Base-by-base conservation (phyloP, 2,797 vertebrate species). In the Rhinophrynus dorsalis region DNA sequence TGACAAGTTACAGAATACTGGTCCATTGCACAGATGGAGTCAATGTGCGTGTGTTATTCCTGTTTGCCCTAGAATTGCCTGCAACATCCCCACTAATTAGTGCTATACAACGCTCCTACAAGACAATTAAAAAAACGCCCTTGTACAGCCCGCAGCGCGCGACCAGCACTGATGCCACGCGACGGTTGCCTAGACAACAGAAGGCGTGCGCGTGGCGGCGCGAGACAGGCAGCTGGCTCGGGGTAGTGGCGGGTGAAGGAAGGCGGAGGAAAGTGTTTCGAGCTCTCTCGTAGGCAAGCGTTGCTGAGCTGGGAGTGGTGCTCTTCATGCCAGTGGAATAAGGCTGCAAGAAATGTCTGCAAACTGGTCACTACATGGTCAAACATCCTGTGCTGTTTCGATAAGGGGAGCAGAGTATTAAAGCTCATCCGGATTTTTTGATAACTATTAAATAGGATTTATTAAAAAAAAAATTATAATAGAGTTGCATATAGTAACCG, bases 121-220 rank as follows among this genome's bases (percentile, higher is more conserved):
- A 29, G 3, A 37, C 21, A 6, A 23, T 12, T 12, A 30, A 7
- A n/a, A n/a, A 21, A n/a, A 12, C 17, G 1, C 0, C 26, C 2
- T 1, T 2, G 52, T 11, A 4, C 24, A 20, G 59, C 15, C 2
- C 12, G 6, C 21, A 13, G 63, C 18, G 4, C 44, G 29, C 33
- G 18, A 0, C 15, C n/a, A 0, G 44, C 23, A 52, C 79, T 84
- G 84, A 84, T 77, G 85, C 87, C 83, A 79, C 85, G 86, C 77
- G 85, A 85, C 80, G 17, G 67, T 56, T 67, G 63, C 52, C 65
- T 6, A 27, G 52, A 45, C 33, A 35, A 54, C 33, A 15, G 6
- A 60, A 26, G 66, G 54, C 40, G 54, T 83, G 85, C 79, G 82
- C 67, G 85, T 83, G 86, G 83, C 79, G 86, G 88, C 84, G 70